Base-by-base conservation (phyloP, 1,140 invertebrate genomes). In the Drosophila nannoptera region DNA sequence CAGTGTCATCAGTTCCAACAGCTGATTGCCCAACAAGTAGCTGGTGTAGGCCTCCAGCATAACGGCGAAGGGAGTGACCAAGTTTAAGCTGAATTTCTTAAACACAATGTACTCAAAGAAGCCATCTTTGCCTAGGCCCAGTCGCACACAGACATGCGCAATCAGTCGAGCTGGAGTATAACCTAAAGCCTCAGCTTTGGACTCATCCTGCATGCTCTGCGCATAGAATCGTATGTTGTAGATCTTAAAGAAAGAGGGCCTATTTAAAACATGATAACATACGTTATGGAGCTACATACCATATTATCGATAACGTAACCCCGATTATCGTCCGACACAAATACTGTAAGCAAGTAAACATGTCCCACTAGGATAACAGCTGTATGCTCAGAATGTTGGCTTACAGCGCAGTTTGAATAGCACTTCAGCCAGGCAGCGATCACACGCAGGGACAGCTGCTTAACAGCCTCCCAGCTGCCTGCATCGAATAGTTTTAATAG, bases 171-270 rank as follows among this genome's bases (percentile, higher is more conserved):
- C 87, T 2, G 87, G 83, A 3, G 87, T 88, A n/a, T 82, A 80
- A 35, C 40, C 63, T 2, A 59, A 62, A 14, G 63, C 59, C 4
- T 63, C 67, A 0, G 55, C 49, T 7, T 61, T 46, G 2, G 56
- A 46, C 1, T 59, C 45, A 12, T 84, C 77, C 16, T 86, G 73
- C 80, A 88, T 78, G 50, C 66, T 78, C 42, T 77, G 73, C 5
- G 63, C 55, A 55, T 88, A 88, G 43, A 88, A 88, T 0, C 87
- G 69, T 36, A 88, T 88, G 55, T 88, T 88, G 72, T 82, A 82
- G 64, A 88, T 78, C 87, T 88, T 36, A 7, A 8, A 55, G 29
- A 29, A 7, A 12, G 3, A 14, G 7, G 7, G 0, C 12, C 4
- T 22, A 38, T 2, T 12, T 7, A 7, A 11, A 12, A 7, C 6